Percentiles rank a stretch among this genome's conserved stretches.
Conservation (phyloP, 2,888 invertebrate genomes). For the Agonopterix subpropinquella region DNA sequence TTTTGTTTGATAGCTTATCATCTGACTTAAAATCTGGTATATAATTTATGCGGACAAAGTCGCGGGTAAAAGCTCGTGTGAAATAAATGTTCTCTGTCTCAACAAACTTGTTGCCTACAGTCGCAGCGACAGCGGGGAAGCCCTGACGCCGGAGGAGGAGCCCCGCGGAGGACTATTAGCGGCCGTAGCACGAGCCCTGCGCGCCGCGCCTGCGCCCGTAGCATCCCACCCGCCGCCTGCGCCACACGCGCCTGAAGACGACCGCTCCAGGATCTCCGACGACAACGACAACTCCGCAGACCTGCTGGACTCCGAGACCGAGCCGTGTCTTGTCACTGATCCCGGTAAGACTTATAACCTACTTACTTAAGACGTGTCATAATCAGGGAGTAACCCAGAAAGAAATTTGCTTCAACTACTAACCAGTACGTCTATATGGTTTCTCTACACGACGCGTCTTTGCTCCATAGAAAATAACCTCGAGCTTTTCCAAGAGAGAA, state of each 20-base stretch:
- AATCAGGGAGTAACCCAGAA: no score
- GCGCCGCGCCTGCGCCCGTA: slow-evolving; percentile 21
- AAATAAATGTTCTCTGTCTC: no score
- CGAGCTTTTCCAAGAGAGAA: no score
- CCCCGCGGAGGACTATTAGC: slow-evolving; percentile 74
- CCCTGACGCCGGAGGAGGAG: slow-evolving; percentile 78
- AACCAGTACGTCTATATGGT: no score
- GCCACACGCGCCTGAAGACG: slow-evolving; percentile 35
- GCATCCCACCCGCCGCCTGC: slow-evolving; percentile 14
- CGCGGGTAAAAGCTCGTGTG: no score
- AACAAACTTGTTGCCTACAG: slow-evolving; percentile 19
- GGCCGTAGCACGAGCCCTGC: slow-evolving; percentile 81
- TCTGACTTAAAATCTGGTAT: no score
- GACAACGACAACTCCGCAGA: slow-evolving; percentile 86
- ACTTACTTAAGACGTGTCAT: no score
- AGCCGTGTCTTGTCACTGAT: slow-evolving; percentile 88
- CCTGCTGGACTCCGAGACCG: slow-evolving; percentile 87
- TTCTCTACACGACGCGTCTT: no score
- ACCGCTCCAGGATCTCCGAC: slow-evolving; percentile 53
- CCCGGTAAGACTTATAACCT: slow-evolving; percentile 72
- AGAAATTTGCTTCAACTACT: no score
- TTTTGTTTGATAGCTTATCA: no score
- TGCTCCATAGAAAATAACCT: no score
- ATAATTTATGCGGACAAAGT: no score
- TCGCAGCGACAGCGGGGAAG: slow-evolving; percentile 82